These are phyloP conservation scores for Drosophila putrida DNA, from an alignment of 2,888 invertebrate genomes.

Conservation along the genomic window DNA sequence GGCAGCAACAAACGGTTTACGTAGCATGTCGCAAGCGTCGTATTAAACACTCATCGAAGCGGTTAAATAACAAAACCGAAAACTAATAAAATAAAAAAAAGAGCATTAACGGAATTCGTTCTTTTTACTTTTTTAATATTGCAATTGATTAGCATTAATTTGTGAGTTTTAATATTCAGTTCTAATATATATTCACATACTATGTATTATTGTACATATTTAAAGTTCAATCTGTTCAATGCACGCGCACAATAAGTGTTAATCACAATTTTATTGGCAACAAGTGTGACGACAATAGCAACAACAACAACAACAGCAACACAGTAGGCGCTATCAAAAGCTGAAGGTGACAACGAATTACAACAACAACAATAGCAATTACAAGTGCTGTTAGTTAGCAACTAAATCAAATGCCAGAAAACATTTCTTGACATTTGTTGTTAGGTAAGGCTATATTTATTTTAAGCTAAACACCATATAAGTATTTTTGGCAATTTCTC, in stretches of 20 bases:
- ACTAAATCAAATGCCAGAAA: slow-evolving; percentile 31
- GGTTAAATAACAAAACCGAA: slow-evolving; percentile 52
- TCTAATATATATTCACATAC: slow-evolving; percentile 12
- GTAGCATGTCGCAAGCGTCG: slow-evolving; percentile 54
- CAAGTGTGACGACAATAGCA: slow-evolving; percentile 56
- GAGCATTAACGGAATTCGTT: slow-evolving; percentile 13
- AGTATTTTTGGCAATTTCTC: slow-evolving; percentile 10
- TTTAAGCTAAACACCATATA: slow-evolving; percentile 4
- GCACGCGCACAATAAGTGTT: slow-evolving; percentile 65
- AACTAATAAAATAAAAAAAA: slow-evolving; percentile 7
- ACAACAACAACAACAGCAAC: slow-evolving; percentile 18
- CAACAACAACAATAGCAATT: slow-evolving; percentile 22
- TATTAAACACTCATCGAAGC: slow-evolving; percentile 22
- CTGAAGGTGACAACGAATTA: slow-evolving; percentile 61
- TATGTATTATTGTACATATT: slow-evolving; percentile 14
- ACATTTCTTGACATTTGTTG: slow-evolving; percentile 18
- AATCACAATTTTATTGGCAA: slow-evolving; percentile 69
- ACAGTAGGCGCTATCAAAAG: slow-evolving; percentile 45
- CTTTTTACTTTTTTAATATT: slow-evolving; percentile 1
- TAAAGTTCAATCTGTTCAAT: slow-evolving; percentile 48
- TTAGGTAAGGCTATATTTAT: slow-evolving; percentile 7
- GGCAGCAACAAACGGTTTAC: slow-evolving; percentile 37
- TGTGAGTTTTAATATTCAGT: slow-evolving; percentile 28
- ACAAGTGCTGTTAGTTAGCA: slow-evolving; percentile 47
- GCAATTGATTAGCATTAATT: slow-evolving; percentile 25